A percentile compares a stretch with the other conserved stretches of the same genome.
Conservation (phyloP, 2,113 vertebrate species). For the Neomonachus schauinslandi region DNA sequence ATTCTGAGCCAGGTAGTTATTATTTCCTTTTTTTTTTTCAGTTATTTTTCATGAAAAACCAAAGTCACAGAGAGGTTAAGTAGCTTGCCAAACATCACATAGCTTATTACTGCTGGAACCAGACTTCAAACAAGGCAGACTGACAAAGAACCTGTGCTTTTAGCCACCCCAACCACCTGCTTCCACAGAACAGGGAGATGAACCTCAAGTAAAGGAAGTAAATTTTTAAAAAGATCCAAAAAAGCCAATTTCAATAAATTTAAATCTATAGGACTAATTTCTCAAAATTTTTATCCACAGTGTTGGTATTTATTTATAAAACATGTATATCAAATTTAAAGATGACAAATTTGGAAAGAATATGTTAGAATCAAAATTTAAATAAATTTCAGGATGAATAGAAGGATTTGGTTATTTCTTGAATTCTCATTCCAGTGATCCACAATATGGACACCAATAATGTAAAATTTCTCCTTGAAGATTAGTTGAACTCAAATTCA, state of each 20-base stretch:
- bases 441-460: not conserved
- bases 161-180: not conserved
- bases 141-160: not conserved
- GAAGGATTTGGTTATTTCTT: not conserved
- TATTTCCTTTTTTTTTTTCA: not conserved
- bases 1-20: not conserved
- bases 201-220: not conserved
- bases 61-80: not conserved
- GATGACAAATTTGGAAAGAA: not conserved
- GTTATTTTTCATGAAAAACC: not conserved
- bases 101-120: not conserved
- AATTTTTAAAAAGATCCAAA: not conserved
- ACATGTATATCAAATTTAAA: not conserved
- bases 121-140: not conserved
- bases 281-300: not conserved
- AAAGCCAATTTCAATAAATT: not conserved
- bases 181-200: not conserved
- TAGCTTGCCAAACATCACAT: not conserved
- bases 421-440: not conserved
- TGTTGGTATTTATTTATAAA: not conserved
- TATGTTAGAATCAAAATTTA: not conserved
- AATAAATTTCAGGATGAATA: not conserved
- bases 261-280: not conserved
- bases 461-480: not conserved
- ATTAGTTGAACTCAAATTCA: conserved; percentile 9